Evolutionary conservation across 2,888 invertebrate genomes (phyloP).

Genomic region (Xylophagus ater): DNA sequence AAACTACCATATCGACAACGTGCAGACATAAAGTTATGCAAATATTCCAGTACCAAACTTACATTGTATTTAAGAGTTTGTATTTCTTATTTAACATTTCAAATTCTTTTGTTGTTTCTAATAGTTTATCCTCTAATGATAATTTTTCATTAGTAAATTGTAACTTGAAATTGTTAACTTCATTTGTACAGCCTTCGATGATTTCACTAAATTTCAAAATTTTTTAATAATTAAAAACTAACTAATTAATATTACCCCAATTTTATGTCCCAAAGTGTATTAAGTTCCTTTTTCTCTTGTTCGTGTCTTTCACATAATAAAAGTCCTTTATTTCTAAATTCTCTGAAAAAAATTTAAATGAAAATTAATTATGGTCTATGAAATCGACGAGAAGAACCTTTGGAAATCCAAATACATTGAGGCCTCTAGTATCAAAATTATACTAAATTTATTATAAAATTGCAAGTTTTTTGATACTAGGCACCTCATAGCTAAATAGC

Average conservation of each 20-base stretch:
- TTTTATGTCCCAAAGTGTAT: conserved; percentile 11
- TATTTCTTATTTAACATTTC: conserved; percentile 8
- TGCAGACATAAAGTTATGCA: no score
- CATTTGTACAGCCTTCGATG: conserved; percentile 7
- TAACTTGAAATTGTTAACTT: conserved; percentile 3
- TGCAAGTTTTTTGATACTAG: no score
- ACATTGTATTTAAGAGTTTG: conserved; percentile 7
- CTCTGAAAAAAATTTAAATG: conserved; percentile 3
- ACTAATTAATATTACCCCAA: conserved; percentile 2
- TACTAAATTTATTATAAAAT: no score
- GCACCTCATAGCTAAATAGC: no score
- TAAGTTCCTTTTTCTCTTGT: conserved; percentile 11
- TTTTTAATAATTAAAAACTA: background rate
- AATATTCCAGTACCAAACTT: no score
- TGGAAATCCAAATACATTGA: no score
- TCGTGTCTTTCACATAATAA: conserved; percentile 6
- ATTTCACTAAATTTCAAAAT: conserved; percentile 10
- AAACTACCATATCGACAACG: no score
- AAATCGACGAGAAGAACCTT: no score
- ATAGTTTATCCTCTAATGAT: conserved; percentile 7
- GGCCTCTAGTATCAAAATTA: no score
- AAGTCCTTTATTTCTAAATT: conserved; percentile 7
- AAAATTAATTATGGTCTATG: no score
- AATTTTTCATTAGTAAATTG: conserved; percentile 7
- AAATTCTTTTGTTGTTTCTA: conserved; percentile 3